Percentiles rank a stretch among this genome's conserved stretches.
These are phyloP conservation scores for Biston stratarius DNA, from an alignment of 2,888 invertebrate species.

Conservation along the genomic window DNA sequence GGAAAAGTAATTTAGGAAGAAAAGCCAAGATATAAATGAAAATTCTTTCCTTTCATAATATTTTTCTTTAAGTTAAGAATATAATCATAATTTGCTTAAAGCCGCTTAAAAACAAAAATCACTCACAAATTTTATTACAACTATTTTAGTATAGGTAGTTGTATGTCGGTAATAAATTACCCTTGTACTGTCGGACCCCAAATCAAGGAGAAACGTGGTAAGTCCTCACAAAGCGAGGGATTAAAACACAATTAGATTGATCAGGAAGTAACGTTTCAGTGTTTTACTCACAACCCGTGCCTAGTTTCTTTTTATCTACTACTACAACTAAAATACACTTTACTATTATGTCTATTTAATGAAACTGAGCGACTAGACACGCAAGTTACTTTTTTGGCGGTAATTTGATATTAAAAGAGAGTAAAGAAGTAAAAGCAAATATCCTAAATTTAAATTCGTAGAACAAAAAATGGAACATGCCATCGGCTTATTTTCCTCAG, in stretches of 20 bases:
- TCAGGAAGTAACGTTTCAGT: slow-evolving; percentile 40
- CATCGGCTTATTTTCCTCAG: too few relatives aligned
- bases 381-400: too few relatives aligned
- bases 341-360: too few relatives aligned
- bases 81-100: neutral
- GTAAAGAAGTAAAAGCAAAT: too few relatives aligned
- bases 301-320: slow-evolving; percentile 29
- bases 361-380: too few relatives aligned
- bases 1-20: too few relatives aligned
- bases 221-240: slow-evolving; percentile 50
- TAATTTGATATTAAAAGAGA: too few relatives aligned
- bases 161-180: slow-evolving; percentile 32
- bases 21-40: too few relatives aligned
- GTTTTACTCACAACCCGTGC: slow-evolving; percentile 38
- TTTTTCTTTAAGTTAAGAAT: neutral
- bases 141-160: neutral
- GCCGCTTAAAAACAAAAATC: neutral
- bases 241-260: slow-evolving; percentile 51
- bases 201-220: slow-evolving; percentile 54
- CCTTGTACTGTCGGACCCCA: slow-evolving; percentile 61
- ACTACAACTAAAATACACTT: neutral
- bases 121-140: neutral
- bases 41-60: neutral
- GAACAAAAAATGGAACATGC: too few relatives aligned
- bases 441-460: too few relatives aligned